Evolutionary conservation across 2,113 vertebrate genomes (phyloP).

Genomic region (Glaucidium brasilianum): DNA sequence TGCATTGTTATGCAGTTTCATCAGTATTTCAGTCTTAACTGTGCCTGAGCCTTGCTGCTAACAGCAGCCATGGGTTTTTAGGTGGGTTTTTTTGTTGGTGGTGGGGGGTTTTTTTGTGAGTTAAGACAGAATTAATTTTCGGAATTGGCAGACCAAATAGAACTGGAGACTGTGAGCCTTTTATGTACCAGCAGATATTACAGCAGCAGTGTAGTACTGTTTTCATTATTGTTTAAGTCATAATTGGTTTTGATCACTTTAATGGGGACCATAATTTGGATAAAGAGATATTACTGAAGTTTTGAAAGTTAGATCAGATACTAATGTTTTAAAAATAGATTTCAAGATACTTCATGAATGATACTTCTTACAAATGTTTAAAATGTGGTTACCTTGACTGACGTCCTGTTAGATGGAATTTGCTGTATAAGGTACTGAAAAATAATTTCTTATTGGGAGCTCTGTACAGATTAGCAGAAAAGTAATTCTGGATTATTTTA

Average conservation of each 20-base stretch:
- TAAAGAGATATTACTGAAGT: neutral
- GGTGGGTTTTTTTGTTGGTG: too few species aligned
- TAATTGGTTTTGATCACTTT: neutral
- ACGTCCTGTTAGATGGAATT: neutral
- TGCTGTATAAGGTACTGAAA: neutral
- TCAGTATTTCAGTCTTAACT: neutral
- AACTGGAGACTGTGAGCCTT: neutral
- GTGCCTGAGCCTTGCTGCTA: neutral
- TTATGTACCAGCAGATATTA: neutral
- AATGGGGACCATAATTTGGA: neutral
- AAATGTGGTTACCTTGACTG: neutral
- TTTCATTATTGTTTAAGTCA: neutral
- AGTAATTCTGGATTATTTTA: neutral
- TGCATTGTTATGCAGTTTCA: neutral
- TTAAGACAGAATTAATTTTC: neutral
- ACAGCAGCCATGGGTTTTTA: neutral
- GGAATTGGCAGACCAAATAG: neutral
- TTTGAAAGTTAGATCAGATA: neutral
- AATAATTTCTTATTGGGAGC: neutral
- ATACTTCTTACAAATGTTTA: neutral
- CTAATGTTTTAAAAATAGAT: neutral
- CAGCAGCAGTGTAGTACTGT: neutral
- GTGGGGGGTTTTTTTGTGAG: neutral
- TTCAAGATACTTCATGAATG: neutral
- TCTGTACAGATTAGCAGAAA: neutral